A percentile compares a stretch with the other conserved stretches of the same genome.
Evolutionary conservation across 2,888 invertebrate genomes (phyloP).

Genomic region (Cremastinae sp.): DNA sequence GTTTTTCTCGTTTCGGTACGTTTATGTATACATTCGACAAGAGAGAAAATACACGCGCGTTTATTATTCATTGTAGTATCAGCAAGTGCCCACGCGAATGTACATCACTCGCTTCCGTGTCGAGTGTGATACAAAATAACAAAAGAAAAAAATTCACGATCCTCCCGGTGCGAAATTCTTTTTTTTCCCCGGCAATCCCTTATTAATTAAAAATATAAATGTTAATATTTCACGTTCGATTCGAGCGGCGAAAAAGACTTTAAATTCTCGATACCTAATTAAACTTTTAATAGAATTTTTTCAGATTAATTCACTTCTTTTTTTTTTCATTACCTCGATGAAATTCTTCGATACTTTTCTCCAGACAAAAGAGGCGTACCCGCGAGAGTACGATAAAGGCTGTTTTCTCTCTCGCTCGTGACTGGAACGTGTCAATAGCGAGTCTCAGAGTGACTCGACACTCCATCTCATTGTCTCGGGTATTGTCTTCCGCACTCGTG

Average conservation of each 20-base stretch:
- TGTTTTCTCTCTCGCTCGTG: neutral
- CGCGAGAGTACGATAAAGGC: conserved; percentile 16
- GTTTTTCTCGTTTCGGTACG: conserved; percentile 67
- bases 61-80: conserved; percentile 45
- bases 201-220: neutral
- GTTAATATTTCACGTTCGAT: neutral
- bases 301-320: neutral
- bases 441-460: too few species aligned
- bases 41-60: conserved; percentile 13
- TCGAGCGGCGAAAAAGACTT: neutral
- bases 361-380: neutral
- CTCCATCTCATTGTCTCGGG: conserved; percentile 9
- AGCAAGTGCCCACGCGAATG: conserved; percentile 47
- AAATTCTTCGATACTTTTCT: neutral
- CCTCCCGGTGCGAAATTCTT: neutral
- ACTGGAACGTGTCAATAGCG: too few species aligned
- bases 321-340: too few species aligned
- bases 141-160: conserved; percentile 7
- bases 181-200: neutral
- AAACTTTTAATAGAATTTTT: conserved; percentile 3
- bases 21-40: conserved; percentile 68
- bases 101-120: conserved; percentile 38
- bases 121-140: neutral
- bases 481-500: too few species aligned
- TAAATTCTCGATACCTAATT: neutral